Base-by-base conservation (phyloP, 2,113 vertebrate genomes). In the Piprites chloris region DNA sequence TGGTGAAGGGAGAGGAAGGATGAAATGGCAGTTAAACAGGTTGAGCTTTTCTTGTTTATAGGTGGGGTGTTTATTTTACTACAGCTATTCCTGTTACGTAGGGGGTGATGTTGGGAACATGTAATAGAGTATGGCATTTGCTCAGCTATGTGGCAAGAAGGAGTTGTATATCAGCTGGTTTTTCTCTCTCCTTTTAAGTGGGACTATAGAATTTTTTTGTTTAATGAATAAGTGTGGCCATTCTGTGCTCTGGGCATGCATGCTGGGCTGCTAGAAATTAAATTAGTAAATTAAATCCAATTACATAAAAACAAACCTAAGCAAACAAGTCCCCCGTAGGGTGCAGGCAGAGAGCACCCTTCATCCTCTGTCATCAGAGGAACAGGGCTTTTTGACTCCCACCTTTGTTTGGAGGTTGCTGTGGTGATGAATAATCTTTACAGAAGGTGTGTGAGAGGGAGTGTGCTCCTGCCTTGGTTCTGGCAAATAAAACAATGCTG, bases 341-440 rank as follows among this genome's bases (percentile, higher is more conserved):
- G 61, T 30, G 23, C 42, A 39, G 44, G 73, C 2, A 0, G 61
- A 58, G 80, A 89, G 50, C 83, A 41, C 47, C 47, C 59, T 90
- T 86, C 12, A 8, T 73, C 78, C 68, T 46, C 62, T 53, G 77
- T 39, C 66, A 12, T 82, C 90, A 79, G 76, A 87, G 94, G 67
- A 95, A 42, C 44, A 8, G 52, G 69, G 50, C 52, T 79, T 63
- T 71, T 44, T 87, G 87, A 75, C 81, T 90, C 82, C 80, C 76
- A 26, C 91, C 90, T 97, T 86, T 97, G 89, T 97, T 98, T 97
- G 88, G 86, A 73, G 73, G 96, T 97, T 97, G 90, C 96, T 95
- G 94, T 97, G 96, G 97, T 73, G 93, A 98, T 94, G 89, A 97
- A 96, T 93, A 63, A 81, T 61, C 93, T 63, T 56, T 39, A 50